Base-by-base conservation (phyloP, 2,797 vertebrate genomes). In the Gila robusta region DNA sequence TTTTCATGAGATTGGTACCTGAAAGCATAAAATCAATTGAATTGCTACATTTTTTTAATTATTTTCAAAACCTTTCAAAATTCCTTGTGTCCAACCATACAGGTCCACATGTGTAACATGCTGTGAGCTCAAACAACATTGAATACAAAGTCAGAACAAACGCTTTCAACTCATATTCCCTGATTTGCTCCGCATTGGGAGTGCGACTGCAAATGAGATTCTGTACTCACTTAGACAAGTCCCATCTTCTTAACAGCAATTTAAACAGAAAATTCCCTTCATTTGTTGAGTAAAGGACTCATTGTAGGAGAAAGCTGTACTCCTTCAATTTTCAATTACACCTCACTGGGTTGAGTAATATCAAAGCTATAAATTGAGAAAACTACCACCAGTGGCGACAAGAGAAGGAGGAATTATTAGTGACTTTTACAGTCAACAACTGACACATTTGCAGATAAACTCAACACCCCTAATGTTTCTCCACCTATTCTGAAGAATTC, bases 251-350 rank as follows among this genome's bases (percentile, higher is more conserved):
- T 28, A 52, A 52, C 26, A 67, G 79, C 79, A 47, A 80, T 49
- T 80, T 67, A 80, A 64, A 67, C 79, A 9, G 44, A 28, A 52
- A 69, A 81, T 35, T 69, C 28, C 69, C 41, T 67, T 80, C 39
- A 44, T 80, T 49, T 80, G 44, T 69, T 59, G 76, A 59, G 54
- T 59, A 49, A 69, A 81, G 44, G 26, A 37, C 26, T 49, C 41
- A 5, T 26, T 80, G 41, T 49, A 67, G 44, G 28, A 67, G 79
- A 80, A 35, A 67, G 19, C 62, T 26, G 0, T 52, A 70, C 47
- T 81, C 64, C 79, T 44, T 67, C 62, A 69, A 54, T 69, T 70
- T 44, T 54, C 28, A 81, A 81, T 81, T 70, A 81, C 59, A 47
- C 41, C 32, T 52, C 79, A 81, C 28, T 32, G 21, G 44, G 12